Percentiles rank a stretch among this genome's conserved stretches.
Evolutionary conservation across 2,113 vertebrate genomes (phyloP).

Genomic region (Tachuris rubrigastra): DNA sequence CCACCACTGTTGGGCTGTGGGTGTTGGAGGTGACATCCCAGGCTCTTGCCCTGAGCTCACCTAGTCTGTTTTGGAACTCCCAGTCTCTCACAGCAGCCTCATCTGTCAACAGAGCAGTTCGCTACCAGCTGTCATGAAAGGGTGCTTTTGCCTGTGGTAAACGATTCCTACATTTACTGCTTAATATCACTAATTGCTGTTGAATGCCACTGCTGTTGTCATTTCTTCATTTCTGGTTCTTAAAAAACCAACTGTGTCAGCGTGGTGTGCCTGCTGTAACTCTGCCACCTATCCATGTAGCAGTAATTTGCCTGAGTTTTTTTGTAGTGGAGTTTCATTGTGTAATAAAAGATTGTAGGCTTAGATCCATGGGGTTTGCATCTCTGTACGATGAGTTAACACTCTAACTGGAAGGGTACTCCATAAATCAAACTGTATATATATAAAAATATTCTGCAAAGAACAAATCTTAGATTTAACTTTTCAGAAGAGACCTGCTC

Average conservation of each 20-base stretch:
- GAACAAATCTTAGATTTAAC: background rate
- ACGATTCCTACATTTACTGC: background rate
- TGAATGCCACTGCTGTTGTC: rapidly evolving
- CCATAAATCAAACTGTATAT: background rate
- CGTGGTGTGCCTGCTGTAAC: background rate
- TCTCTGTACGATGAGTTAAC: background rate
- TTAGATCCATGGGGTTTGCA: background rate
- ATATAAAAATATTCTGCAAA: background rate
- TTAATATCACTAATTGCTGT: background rate
- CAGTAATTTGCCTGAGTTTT: background rate
- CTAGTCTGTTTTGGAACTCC: background rate
- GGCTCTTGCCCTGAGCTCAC: background rate
- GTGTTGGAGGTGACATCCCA: background rate
- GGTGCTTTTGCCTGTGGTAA: background rate
- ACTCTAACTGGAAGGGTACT: background rate
- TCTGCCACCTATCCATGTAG: background rate
- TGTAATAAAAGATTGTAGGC: background rate
- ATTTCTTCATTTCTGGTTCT: background rate
- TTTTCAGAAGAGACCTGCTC: too few relatives aligned
- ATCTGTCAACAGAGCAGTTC: background rate
- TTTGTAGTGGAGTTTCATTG: background rate
- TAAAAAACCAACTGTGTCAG: background rate
- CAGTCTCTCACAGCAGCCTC: background rate
- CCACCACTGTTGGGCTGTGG: rapidly evolving
- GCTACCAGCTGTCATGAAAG: background rate